Base-by-base conservation (phyloP, 2,113 vertebrate species). In the Irena cyanogastra region DNA sequence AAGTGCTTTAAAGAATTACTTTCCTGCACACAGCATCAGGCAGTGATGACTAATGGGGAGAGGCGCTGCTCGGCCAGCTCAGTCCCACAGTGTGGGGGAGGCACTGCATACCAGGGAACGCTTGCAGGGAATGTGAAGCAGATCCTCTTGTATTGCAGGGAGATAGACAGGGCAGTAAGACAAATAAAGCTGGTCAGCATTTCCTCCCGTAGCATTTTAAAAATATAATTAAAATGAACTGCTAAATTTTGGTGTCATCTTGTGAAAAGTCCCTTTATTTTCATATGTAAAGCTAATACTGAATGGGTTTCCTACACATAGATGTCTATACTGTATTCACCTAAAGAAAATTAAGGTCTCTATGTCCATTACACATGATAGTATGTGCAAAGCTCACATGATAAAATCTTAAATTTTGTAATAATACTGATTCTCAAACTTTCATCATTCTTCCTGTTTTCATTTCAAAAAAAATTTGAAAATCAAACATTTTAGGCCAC, bases 11-110 rank as follows among this genome's bases (percentile, higher is more conserved):
- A 78, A 79, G 91, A 84, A 81, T 14, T 10, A 9, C 53, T 87
- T 87, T 15, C 13, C 12, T 33, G 65, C 41, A 84, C 24, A 28
- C 31, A 45, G 82, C 9, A 22, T 7, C 41, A 39, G 76, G 78
- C 70, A 57, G 70, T 14, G 84, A 78, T 76, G 89, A 89, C 41
- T 91, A 89, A 86, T 61, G 84, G 52, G 44, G 84, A 94, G 69
- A 89, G 84, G 87, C 3, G 0, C 35, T 65, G 86, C 61, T 39
- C 0, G 7, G 72, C 68, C 83, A 54, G 72, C 59, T 24, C 47
- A 54, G 77, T 81, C 61, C 78, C 77, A 59, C 52, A 49, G 79
- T 4, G 12, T 31, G 74, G 78, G 66, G 70, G 96, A 92, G 63
- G 91, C 88, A 16, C 69, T n/a, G 74, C 71, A 60, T 22, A 30